Evolutionary conservation across 2,888 invertebrate genomes (phyloP).

Genomic region (Eilema depressum): DNA sequence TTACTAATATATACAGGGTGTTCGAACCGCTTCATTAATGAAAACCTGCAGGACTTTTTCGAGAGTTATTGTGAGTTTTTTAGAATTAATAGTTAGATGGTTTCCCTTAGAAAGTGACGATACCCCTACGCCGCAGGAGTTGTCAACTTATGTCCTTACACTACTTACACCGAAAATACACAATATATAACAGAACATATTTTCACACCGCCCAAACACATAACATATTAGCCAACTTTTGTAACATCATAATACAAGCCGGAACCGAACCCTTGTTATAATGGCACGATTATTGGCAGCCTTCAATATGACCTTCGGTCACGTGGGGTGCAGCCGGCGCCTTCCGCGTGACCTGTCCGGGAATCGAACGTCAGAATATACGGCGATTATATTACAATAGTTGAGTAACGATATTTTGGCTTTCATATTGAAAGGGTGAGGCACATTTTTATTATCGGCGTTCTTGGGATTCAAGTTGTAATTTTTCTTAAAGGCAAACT

Average conservation of each 20-base stretch:
- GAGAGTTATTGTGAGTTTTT: not conserved
- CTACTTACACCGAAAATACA: not conserved
- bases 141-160: not conserved
- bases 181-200: constrained; percentile 12
- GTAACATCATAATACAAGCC: constrained; percentile 46
- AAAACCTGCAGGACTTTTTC: not conserved
- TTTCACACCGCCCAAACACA: constrained; percentile 25
- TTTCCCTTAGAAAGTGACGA: no score
- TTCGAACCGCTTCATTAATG: constrained; percentile 11
- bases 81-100: not conserved
- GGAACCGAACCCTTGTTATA: constrained; percentile 44
- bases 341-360: constrained; percentile 54
- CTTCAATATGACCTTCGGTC: constrained; percentile 54
- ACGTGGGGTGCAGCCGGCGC: constrained; percentile 62
- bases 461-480: not conserved
- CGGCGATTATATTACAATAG: constrained; percentile 3
- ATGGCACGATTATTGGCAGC: constrained; percentile 50
- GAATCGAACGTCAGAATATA: constrained; percentile 27
- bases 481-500: not conserved
- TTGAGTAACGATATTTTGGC: not conserved
- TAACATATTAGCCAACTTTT: constrained; percentile 49
- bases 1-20: constrained; percentile 1
- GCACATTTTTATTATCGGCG: not conserved
- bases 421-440: not conserved
- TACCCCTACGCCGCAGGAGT: no score